These are phyloP conservation scores for Oligia fasciuncula DNA, from an alignment of 2,888 invertebrate species.

Conservation along the genomic window DNA sequence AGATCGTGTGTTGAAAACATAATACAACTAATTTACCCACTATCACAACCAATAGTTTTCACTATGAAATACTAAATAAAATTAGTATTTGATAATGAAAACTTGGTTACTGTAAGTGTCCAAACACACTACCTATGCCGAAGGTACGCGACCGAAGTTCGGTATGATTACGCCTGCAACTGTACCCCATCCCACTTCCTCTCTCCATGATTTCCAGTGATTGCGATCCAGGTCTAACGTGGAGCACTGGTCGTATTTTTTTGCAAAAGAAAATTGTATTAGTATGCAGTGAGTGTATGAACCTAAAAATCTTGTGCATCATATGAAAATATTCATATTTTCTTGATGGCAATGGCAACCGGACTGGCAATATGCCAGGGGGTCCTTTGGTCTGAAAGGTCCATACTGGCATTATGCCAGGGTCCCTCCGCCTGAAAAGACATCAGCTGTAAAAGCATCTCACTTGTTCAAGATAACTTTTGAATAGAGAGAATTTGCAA, in stretches of 20 bases:
- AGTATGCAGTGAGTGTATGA: neutral
- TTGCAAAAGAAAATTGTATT: neutral
- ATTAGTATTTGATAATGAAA: too few species aligned
- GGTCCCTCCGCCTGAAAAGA: neutral
- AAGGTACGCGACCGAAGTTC: too few species aligned
- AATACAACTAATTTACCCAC: too few species aligned
- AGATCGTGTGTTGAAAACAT: too few species aligned
- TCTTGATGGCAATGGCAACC: neutral
- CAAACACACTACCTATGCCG: too few species aligned
- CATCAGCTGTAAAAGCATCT: neutral
- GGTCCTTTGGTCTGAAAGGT: neutral
- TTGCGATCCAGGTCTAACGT: neutral
- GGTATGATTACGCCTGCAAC: too few species aligned
- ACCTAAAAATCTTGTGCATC: neutral
- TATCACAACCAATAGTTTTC: too few species aligned
- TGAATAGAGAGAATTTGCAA: neutral
- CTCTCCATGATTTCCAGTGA: too few species aligned
- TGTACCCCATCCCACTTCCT: neutral
- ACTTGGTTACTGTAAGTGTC: too few species aligned
- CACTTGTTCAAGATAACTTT: neutral
- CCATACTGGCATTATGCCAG: neutral
- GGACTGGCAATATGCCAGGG: neutral
- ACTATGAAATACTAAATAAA: too few species aligned
- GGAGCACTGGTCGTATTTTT: neutral
- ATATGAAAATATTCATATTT: neutral